A percentile compares a stretch with the other conserved stretches of the same genome.
Evolutionary conservation across 2,113 vertebrate species (phyloP).

Genomic region (Charina bottae): DNA sequence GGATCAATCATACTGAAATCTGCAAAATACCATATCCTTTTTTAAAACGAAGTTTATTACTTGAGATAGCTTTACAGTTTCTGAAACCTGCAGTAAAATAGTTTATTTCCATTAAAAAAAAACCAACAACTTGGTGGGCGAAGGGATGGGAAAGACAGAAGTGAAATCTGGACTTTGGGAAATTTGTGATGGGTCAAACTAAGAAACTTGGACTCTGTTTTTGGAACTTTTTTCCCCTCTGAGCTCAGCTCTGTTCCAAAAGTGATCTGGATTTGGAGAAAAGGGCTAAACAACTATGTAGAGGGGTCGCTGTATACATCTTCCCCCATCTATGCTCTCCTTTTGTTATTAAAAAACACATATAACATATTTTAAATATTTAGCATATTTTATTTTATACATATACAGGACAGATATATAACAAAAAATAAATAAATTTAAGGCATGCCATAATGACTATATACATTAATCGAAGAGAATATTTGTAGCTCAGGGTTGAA

Average conservation of each 20-base stretch:
- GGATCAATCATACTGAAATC: slow-evolving; percentile 57
- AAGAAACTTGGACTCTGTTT: not conserved
- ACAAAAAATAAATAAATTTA: slow-evolving; percentile 9
- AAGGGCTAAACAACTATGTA: not conserved
- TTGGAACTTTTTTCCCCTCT: not conserved
- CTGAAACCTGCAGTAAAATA: slow-evolving; percentile 44
- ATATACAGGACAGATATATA: slow-evolving; percentile 49
- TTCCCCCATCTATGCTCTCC: not conserved
- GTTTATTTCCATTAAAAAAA: slow-evolving; percentile 39
- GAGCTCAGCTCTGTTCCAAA: not conserved
- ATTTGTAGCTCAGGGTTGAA: too few relatives aligned
- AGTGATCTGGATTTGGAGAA: not conserved
- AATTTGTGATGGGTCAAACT: slow-evolving; percentile 26
- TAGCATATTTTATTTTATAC: not conserved
- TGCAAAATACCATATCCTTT: slow-evolving; percentile 67
- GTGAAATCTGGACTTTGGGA: slow-evolving; percentile 52
- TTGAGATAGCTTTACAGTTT: slow-evolving; percentile 43
- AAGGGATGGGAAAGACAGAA: slow-evolving; percentile 35
- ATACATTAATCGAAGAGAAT: too few relatives aligned
- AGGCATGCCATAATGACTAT: not conserved
- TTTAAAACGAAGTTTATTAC: not conserved
- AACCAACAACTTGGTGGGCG: not conserved
- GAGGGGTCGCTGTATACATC: not conserved
- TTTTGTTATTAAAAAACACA: not conserved
- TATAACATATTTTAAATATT: too few relatives aligned